Percentiles rank a stretch among this genome's conserved stretches.
phyloP scores from a whole-genome alignment of 2,888 invertebrate genomes.

The Cephus pygmeus region DNA sequence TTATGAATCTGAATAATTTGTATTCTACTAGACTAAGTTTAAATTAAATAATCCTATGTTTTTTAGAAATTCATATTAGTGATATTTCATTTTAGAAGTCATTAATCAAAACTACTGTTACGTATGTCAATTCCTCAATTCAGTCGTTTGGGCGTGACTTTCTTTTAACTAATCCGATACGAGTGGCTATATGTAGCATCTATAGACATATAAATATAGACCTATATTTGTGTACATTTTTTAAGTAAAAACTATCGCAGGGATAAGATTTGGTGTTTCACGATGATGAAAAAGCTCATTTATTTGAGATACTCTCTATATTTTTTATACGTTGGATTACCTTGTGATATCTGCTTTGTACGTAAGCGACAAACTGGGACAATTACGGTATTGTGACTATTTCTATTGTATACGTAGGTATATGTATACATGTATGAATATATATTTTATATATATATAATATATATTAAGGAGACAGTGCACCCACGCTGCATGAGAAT shows the following conservation, averaged over 20 bases:
- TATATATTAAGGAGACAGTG: constrained; percentile 8
- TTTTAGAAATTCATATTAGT: background rate
- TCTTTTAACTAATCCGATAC: background rate
- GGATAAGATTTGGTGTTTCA: background rate
- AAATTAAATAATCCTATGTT: background rate
- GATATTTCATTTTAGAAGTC: background rate
- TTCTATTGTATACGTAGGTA: constrained; percentile 3
- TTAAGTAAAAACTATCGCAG: background rate
- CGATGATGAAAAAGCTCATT: background rate
- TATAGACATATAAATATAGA: background rate
- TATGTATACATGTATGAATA: background rate
- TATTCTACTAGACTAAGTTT: background rate
- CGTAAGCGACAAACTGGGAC: constrained; percentile 1
- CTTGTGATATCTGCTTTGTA: background rate
- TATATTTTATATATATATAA: constrained; percentile 10
- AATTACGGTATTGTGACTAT: constrained; percentile 3
- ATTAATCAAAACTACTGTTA: background rate
- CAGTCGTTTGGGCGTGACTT: background rate
- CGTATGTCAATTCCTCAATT: background rate
- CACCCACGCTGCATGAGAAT: constrained; percentile 2
- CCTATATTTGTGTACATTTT: background rate
- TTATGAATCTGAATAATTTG: background rate
- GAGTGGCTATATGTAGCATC: background rate
- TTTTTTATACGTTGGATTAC: background rate
- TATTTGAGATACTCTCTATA: background rate